Evolutionary conservation across 1,140 invertebrate species (phyloP), one percentile per base, ranked within the genome.

Genomic region (Temnothorax nylanderi): DNA sequence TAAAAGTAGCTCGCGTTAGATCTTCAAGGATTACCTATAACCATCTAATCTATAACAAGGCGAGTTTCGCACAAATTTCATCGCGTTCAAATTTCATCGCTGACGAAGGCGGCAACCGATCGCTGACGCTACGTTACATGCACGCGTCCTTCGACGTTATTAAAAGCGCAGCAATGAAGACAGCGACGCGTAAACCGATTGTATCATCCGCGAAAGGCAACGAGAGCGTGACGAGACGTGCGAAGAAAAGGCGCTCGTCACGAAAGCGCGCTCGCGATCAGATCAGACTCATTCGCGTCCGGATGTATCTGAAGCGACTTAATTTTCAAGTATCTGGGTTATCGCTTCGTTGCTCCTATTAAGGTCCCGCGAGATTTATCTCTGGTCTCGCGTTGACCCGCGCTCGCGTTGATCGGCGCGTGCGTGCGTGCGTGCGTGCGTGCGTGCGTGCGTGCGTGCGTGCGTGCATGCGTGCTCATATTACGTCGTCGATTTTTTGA

Each of bases 311-410:
- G 18, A 16, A 71, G 85, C 74, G 56, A 21, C 54, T 74, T 76
- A 78, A 60, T 74, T 92, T 93, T 78, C 67, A 64, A 87, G 82
- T 88, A 94, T 93, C 89, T 94, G 89, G 93, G 93, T 94, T 94
- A 94, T 94, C 93, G 90, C 89, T 80, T 93, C 87, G 89, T 93
- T 93, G 88, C 86, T 88, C 78, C 67, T 85, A 93, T 93, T 93
- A 90, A 93, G 91, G 77, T 72, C 75, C 81, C 51, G 56, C 34
- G 76, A 93, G 89, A 94, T 93, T 93, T 94, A 93, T 94, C 91
- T 62, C 91, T 60, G 51, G 18, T 18, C 76, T 34, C 8, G 88
- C 67, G 75, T 86, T 93, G 91, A 93, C 92, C 91, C 89, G 62
- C 58, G 78, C 92, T 90, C 89, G 62, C 51, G 75, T 84, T 92